Percentiles rank a stretch among this genome's conserved stretches.
These are phyloP conservation scores for Silurus asotus DNA, from an alignment of 2,113 vertebrate genomes.

Conservation along the genomic window DNA sequence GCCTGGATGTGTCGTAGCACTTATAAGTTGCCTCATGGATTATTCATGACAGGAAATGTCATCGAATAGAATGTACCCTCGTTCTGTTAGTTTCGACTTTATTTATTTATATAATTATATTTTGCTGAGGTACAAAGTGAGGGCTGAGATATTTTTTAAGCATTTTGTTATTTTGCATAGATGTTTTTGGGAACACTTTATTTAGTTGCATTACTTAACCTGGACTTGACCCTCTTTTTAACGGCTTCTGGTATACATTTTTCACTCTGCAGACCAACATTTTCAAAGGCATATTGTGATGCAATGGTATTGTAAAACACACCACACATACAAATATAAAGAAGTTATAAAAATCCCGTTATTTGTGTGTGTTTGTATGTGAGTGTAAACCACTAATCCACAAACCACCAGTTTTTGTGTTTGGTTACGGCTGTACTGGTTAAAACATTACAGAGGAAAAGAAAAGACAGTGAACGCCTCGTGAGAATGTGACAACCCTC, in stretches of 20 bases:
- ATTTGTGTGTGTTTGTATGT: slow-evolving; percentile 1
- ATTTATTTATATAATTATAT: background rate
- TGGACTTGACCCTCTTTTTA: slow-evolving; percentile 21
- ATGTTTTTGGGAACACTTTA: background rate
- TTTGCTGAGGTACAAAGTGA: background rate
- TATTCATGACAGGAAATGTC: slow-evolving; percentile 41
- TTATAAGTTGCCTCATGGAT: slow-evolving; percentile 37
- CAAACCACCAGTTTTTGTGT: slow-evolving; percentile 25
- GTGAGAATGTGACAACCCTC: slow-evolving; percentile 48
- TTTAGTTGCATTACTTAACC: slow-evolving; percentile 27
- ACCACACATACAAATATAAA: background rate
- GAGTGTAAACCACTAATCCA: slow-evolving; percentile 19
- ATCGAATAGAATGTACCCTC: slow-evolving; percentile 4
- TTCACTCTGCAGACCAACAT: background rate
- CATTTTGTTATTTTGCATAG: background rate
- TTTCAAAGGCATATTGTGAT: slow-evolving; percentile 27
- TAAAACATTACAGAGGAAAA: background rate
- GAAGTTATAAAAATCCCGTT: background rate
- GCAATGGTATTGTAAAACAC: slow-evolving; percentile 26
- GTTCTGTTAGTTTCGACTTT: background rate
- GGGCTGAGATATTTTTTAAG: background rate
- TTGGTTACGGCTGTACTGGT: slow-evolving; percentile 32
- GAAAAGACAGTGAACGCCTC: background rate
- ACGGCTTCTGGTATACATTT: slow-evolving; percentile 25
- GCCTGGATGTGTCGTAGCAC: background rate